Percentiles rank a stretch among this genome's conserved stretches.
phyloP scores from a whole-genome alignment of 2,888 invertebrate genomes.

The Hydraecia micacea region DNA sequence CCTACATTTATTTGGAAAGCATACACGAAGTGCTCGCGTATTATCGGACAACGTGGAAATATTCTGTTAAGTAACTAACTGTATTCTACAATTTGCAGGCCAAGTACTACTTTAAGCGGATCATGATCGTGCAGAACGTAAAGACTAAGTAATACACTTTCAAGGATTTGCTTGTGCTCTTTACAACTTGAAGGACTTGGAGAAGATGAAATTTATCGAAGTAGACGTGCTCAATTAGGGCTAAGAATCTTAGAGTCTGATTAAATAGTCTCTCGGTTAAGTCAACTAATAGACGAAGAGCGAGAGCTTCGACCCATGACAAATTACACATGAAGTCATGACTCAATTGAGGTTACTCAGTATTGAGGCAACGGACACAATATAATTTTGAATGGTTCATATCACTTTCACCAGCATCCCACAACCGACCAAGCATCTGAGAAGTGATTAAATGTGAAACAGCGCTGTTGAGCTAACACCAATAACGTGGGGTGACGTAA shows the following conservation, averaged over 20 bases:
- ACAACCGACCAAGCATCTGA: constrained; percentile 55
- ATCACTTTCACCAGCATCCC: constrained; percentile 76
- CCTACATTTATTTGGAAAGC: constrained; percentile 64
- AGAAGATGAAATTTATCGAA: constrained; percentile 22
- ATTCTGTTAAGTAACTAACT: constrained; percentile 28
- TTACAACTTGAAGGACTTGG: constrained; percentile 29
- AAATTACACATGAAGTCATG: constrained; percentile 64
- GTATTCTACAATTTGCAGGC: constrained; percentile 15
- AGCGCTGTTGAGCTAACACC: constrained; percentile 41
- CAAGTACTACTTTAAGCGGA: constrained; percentile 19
- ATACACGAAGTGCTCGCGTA: constrained; percentile 37
- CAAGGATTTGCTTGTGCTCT: constrained; percentile 34
- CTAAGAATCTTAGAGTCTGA: constrained; percentile 25
- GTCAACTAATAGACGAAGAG: constrained; percentile 30
- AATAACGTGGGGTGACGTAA: constrained; percentile 40
- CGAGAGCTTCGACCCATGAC: constrained; percentile 43
- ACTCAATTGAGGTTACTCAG: constrained; percentile 74
- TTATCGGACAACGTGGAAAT: constrained; percentile 35
- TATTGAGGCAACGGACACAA: constrained; percentile 65
- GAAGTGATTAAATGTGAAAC: constrained; percentile 58
- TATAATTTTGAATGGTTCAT: constrained; percentile 67
- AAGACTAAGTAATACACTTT: constrained; percentile 35
- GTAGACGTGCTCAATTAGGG: constrained; percentile 32
- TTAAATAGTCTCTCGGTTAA: constrained; percentile 31
- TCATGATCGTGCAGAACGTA: constrained; percentile 7